Percentiles rank a stretch among this genome's conserved stretches.
These are phyloP conservation scores for Hoplodrina blanda DNA, from an alignment of 2,888 invertebrate genomes.

Conservation along the genomic window DNA sequence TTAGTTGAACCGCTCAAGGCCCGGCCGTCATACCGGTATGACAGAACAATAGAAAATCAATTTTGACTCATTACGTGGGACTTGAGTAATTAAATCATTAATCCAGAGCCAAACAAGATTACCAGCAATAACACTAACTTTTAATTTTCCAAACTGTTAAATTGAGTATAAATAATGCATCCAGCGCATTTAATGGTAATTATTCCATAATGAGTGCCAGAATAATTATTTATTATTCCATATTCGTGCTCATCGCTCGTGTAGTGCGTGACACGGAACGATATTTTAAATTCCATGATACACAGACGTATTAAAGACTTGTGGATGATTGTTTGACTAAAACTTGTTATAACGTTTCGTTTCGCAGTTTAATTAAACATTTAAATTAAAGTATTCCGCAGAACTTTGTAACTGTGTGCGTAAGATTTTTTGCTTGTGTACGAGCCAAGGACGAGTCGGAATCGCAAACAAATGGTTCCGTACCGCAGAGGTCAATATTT, in stretches of 20 bases:
- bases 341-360: constrained; percentile 42
- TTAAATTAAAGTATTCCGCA: constrained; percentile 37
- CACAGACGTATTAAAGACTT: constrained; percentile 51
- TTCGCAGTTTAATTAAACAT: constrained; percentile 53
- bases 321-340: constrained; percentile 41
- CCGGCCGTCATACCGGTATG: too few species aligned
- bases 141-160: constrained; percentile 26
- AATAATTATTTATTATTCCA: constrained; percentile 81
- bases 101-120: constrained; percentile 10
- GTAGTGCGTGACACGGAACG: constrained; percentile 76
- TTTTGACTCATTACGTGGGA: too few species aligned
- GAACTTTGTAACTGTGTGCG: constrained; percentile 37
- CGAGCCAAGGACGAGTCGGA: too few species aligned
- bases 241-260: constrained; percentile 68
- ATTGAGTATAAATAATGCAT: constrained; percentile 78
- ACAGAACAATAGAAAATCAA: too few species aligned
- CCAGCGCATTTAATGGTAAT: constrained; percentile 80
- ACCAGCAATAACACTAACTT: constrained; percentile 22
- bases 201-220: constrained; percentile 81
- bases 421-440: constrained; percentile 32
- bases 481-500: too few species aligned
- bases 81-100: background rate
- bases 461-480: too few species aligned
- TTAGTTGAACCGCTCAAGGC: too few species aligned
- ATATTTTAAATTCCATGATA: constrained; percentile 73